Percentiles rank a stretch among this genome's conserved stretches.
Conservation (phyloP, 1,140 invertebrate genomes). For the Brachionus sp. region DNA sequence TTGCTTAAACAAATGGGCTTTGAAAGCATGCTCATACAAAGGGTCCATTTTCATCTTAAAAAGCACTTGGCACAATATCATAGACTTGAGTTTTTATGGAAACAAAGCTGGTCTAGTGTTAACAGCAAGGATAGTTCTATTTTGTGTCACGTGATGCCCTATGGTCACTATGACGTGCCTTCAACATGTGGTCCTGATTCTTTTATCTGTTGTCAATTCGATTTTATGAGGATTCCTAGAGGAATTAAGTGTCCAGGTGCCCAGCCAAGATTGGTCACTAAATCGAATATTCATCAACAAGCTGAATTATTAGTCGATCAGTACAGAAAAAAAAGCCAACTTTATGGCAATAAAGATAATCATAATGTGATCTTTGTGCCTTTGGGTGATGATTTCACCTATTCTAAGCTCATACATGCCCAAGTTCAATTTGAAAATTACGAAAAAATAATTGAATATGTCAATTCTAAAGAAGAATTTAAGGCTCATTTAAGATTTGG, state of each 20-base stretch:
- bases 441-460: constrained; percentile 83
- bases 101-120: constrained; percentile 64
- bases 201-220: constrained; percentile 94
- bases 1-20: constrained; percentile 78
- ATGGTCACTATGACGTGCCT: constrained; percentile 95
- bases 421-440: constrained; percentile 89
- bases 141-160: constrained; percentile 91
- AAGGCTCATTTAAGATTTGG: constrained; percentile 82
- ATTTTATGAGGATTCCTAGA: constrained; percentile 84
- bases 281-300: constrained; percentile 76
- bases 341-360: constrained; percentile 66
- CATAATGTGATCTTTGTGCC: constrained; percentile 78
- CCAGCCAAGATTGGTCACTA: constrained; percentile 72
- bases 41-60: constrained; percentile 92
- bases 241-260: constrained; percentile 77
- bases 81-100: constrained; percentile 86
- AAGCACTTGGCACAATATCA: constrained; percentile 78
- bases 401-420: constrained; percentile 83
- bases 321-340: constrained; percentile 88
- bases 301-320: constrained; percentile 81
- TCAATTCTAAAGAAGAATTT: constrained; percentile 73
- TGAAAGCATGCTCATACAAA: constrained; percentile 81
- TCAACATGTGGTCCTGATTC: constrained; percentile 97
- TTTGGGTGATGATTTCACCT: constrained; percentile 94
- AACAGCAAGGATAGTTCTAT: constrained; percentile 65